These are phyloP conservation scores for Dinocampus coccinellae DNA, from an alignment of 2,888 invertebrate species.

Conservation along the genomic window DNA sequence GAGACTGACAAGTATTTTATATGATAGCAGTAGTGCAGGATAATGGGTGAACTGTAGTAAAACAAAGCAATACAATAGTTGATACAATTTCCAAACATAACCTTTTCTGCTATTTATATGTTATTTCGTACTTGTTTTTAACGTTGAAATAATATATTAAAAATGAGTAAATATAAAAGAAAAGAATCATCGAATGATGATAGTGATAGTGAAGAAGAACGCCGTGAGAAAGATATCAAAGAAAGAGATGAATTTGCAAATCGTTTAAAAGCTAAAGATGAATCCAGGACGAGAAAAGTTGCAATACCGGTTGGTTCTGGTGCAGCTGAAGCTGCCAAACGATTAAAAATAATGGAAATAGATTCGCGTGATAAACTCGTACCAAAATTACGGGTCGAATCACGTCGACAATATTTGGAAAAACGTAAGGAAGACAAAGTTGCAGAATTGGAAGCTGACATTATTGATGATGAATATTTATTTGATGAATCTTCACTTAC, in stretches of 20 bases:
- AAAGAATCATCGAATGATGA: constrained; percentile 72
- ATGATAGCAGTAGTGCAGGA: too few relatives aligned
- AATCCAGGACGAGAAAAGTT: constrained; percentile 87
- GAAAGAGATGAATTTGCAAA: constrained; percentile 96
- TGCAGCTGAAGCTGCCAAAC: constrained; percentile 85
- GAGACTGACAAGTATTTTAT: too few relatives aligned
- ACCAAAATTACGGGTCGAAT: constrained; percentile 90
- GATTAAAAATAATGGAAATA: constrained; percentile 85
- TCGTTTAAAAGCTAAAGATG: constrained; percentile 90
- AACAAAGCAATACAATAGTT: too few relatives aligned
- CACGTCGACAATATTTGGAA: constrained; percentile 92
- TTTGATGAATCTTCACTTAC: constrained; percentile 93
- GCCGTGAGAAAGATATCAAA: constrained; percentile 84
- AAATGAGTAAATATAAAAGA: constrained; percentile 66
- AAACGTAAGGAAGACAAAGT: constrained; percentile 98
- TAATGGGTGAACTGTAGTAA: too few relatives aligned
- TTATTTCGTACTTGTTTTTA: too few relatives aligned
- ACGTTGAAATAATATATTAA: constrained; percentile 12
- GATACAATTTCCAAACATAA: too few relatives aligned
- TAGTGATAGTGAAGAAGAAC: constrained; percentile 84
- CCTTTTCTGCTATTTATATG: too few relatives aligned
- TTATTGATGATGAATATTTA: constrained; percentile 95
- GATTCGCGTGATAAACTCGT: constrained; percentile 89
- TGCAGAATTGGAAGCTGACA: constrained; percentile 93
- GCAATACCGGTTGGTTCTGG: constrained; percentile 64